Evolutionary conservation across 2,888 invertebrate genomes (phyloP), one percentile per base, ranked within the genome.

Genomic region (Thymelicus sylvestris): DNA sequence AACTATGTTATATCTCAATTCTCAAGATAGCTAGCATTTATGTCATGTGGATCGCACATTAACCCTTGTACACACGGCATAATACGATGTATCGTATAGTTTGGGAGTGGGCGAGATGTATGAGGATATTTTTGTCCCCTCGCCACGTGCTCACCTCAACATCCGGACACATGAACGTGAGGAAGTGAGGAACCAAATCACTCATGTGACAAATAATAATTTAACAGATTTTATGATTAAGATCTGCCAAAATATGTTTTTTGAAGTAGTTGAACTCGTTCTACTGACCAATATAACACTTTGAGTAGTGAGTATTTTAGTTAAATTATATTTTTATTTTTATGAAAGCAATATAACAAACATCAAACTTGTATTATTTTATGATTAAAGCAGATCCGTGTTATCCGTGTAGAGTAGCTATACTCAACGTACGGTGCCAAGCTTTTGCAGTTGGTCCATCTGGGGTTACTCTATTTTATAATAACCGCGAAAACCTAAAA

Each of bases 121-220:
- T 52, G 38, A 19, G 76, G 75, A 74, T 88, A 88, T 89, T 88
- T 86, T 80, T 72, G 82, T 78, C 75, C 66, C 50, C 74, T 55
- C 72, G 78, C 81, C 90, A 87, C 86, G 87, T 87, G 87, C 78
- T 76, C 76, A 71, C 76, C 83, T 88, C 87, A 88, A 89, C 91
- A 91, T 92, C 92, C 91, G 92, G 87, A 86, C 81, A 76, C 13
- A 76, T 77, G 76, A 77, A 78, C 78, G 73, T 73, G 76, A 80
- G 84, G 83, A 85, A 80, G 83, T 65, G 10, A 44, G 61, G 41
- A 60, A 66, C 7, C 13, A 55, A 57, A 66, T 66, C 15, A 63
- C 7, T 50, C 12, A 47, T 64, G 39, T 38, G 52, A 59, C 39
- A 59, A 59, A 39, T 59, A 39, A 55, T 55, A 52, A 19, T 31